These are phyloP conservation scores for Oncorhynchus keta DNA, from an alignment of 2,113 vertebrate genomes.

Conservation along the genomic window DNA sequence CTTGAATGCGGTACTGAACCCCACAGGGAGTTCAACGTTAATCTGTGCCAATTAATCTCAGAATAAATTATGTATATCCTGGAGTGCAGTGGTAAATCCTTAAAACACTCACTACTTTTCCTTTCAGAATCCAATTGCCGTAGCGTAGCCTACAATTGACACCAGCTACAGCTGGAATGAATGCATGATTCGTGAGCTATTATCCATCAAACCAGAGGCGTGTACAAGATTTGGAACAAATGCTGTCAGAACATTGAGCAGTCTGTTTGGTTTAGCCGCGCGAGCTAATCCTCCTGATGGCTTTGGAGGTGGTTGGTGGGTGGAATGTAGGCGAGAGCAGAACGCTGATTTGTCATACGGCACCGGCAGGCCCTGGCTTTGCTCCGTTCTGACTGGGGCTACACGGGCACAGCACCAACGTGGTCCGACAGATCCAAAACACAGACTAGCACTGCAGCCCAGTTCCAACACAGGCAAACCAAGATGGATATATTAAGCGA, in stretches of 20 bases:
- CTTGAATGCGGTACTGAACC: slow-evolving; percentile 30
- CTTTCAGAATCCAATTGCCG: neutral
- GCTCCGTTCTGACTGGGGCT: slow-evolving; percentile 61
- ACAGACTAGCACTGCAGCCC: slow-evolving; percentile 42
- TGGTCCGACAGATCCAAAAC: slow-evolving; percentile 57
- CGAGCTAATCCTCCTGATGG: slow-evolving; percentile 72
- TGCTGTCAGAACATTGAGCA: slow-evolving; percentile 63
- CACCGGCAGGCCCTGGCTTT: slow-evolving; percentile 69
- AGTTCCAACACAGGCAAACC: slow-evolving; percentile 22
- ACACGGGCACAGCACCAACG: slow-evolving; percentile 62
- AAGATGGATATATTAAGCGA: neutral
- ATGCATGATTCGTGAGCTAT: slow-evolving; percentile 13
- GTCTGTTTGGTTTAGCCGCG: slow-evolving; percentile 64
- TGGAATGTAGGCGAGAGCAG: slow-evolving; percentile 70
- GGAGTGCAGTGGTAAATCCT: slow-evolving; percentile 58
- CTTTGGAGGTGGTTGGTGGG: slow-evolving; percentile 72
- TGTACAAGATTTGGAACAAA: slow-evolving; percentile 56
- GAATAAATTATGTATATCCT: slow-evolving; percentile 70
- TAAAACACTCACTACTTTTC: slow-evolving; percentile 50
- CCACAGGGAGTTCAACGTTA: slow-evolving; percentile 51
- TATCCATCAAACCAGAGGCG: slow-evolving; percentile 60
- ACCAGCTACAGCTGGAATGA: neutral
- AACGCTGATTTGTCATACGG: slow-evolving; percentile 73
- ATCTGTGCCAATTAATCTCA: slow-evolving; percentile 67
- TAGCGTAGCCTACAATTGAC: slow-evolving; percentile 24